Percentiles rank a stretch among this genome's conserved stretches.
Conservation (phyloP, 2,888 invertebrate species). For the Gibbula magus region DNA sequence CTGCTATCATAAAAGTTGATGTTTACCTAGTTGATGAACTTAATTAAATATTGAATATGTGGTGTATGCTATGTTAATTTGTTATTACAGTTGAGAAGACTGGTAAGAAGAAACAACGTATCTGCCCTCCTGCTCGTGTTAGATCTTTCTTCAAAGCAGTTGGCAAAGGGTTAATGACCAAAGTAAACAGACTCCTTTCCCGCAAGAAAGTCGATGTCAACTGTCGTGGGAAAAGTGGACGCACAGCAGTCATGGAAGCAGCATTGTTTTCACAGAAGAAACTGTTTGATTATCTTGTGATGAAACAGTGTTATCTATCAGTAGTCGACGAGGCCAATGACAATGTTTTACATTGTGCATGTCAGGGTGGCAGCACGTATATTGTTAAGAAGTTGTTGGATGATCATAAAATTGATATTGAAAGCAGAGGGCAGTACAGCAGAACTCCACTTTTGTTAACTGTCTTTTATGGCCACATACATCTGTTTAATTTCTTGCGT, state of each 20-base stretch:
- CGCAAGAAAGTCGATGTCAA: neutral
- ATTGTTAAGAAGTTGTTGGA: neutral
- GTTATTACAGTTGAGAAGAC: no score
- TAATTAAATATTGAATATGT: no score
- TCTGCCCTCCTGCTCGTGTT: no score
- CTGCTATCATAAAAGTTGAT: no score
- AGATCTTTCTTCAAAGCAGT: no score
- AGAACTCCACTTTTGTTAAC: neutral
- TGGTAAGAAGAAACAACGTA: no score
- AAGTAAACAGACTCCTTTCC: neutral
- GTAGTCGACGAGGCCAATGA: neutral
- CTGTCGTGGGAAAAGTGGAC: neutral
- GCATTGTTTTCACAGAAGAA: neutral
- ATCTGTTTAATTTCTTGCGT: neutral
- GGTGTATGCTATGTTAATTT: no score
- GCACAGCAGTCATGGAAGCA: neutral
- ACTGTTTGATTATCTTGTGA: neutral
- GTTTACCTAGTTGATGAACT: no score
- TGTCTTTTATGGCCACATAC: neutral
- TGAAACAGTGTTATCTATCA: neutral
- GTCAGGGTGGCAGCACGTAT: neutral
- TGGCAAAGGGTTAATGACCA: neutral
- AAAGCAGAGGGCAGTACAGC: neutral
- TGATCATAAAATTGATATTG: neutral
- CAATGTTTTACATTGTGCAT: neutral